Percentiles rank a stretch among this genome's conserved stretches.
phyloP scores from a whole-genome alignment of 1,140 invertebrate species.

The Drosophila jambulina region DNA sequence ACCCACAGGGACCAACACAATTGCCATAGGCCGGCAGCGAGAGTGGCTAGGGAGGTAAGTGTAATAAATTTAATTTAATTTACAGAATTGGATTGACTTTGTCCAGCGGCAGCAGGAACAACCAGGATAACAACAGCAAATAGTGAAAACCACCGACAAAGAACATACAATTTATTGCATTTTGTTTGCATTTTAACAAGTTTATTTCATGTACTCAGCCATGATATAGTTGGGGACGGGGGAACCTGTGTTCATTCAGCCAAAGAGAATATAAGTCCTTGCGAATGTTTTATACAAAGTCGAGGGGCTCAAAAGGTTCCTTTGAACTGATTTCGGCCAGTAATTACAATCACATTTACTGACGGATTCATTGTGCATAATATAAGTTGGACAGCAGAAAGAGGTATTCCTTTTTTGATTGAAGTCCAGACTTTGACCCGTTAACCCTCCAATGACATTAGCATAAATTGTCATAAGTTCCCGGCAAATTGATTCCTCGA shows the following conservation, averaged over 20 bases:
- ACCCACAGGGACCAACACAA: conserved; percentile 16
- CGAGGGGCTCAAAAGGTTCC: background rate
- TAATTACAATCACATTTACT: conserved; percentile 34
- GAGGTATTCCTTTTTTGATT: conserved; percentile 5
- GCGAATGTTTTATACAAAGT: background rate
- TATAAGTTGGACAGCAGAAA: background rate
- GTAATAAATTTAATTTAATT: conserved; percentile 81
- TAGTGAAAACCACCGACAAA: conserved; percentile 44
- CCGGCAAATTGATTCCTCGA: conserved; percentile 29
- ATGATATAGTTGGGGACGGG: background rate
- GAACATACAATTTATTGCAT: conserved; percentile 70
- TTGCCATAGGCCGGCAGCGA: background rate
- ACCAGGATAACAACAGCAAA: conserved; percentile 45
- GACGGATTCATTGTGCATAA: conserved; percentile 21
- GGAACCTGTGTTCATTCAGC: background rate
- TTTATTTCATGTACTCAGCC: conserved; percentile 54
- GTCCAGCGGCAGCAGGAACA: conserved; percentile 24
- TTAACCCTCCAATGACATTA: conserved; percentile 21
- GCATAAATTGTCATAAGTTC: conserved; percentile 39
- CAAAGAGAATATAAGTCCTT: background rate
- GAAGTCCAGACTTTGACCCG: conserved; percentile 3
- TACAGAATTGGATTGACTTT: conserved; percentile 73
- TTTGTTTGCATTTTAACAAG: conserved; percentile 77
- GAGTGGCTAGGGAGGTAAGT: conserved; percentile 12
- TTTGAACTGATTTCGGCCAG: conserved; percentile 14